phyloP scores from a whole-genome alignment of 64 coral and sea anemone species.

The Montipora sp. region DNA sequence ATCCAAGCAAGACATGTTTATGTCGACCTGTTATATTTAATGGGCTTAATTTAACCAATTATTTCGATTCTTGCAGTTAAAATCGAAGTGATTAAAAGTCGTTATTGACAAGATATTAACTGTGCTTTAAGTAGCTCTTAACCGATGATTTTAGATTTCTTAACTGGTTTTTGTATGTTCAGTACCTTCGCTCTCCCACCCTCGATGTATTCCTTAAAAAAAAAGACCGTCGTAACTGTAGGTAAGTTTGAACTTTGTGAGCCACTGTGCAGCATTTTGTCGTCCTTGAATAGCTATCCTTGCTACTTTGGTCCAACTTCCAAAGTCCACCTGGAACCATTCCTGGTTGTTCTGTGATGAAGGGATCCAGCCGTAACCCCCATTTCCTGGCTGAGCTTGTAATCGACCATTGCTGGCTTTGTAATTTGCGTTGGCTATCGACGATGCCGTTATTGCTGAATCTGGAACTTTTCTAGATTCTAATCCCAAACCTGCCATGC shows the following conservation, averaged over 20 bases:
- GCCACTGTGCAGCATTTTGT: slow-evolving; percentile 21
- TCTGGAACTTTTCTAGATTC: slow-evolving; percentile 7
- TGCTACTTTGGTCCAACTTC: slow-evolving; percentile 33
- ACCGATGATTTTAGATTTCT: too few species aligned
- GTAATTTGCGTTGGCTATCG: neutral
- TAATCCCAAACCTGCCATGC: slow-evolving; percentile 35
- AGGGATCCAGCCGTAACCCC: slow-evolving; percentile 24
- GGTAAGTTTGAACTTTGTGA: slow-evolving; percentile 25
- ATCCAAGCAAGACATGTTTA: too few species aligned
- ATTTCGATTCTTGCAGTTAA: too few species aligned
- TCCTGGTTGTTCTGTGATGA: slow-evolving; percentile 1
- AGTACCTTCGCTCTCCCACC: neutral
- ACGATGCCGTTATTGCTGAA: slow-evolving; percentile 44
- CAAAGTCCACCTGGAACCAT: slow-evolving; percentile 58
- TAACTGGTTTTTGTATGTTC: neutral
- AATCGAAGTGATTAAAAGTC: too few species aligned
- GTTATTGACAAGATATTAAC: too few species aligned
- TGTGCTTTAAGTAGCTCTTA: too few species aligned
- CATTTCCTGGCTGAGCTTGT: neutral
- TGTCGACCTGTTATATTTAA: too few species aligned
- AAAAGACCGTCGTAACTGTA: slow-evolving; percentile 62
- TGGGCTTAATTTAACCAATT: too few species aligned
- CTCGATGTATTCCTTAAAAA: neutral
- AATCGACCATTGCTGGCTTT: slow-evolving; percentile 15
- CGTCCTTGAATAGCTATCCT: slow-evolving; percentile 47